These are phyloP conservation scores for Syngnathus floridae DNA, from an alignment of 2,113 vertebrate genomes.

Conservation along the genomic window DNA sequence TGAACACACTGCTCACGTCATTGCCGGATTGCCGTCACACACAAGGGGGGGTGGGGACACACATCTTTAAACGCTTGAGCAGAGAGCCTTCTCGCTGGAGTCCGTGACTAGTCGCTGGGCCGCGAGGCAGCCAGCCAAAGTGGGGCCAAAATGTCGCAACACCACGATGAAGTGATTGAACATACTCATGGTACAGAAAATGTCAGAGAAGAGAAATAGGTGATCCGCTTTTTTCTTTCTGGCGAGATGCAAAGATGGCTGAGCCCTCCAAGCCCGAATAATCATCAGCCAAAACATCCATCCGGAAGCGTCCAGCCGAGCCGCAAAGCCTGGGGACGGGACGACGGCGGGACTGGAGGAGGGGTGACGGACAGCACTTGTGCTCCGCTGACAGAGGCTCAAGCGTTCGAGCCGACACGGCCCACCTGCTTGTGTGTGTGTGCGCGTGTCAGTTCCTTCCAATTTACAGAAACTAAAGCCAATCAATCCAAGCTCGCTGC, in stretches of 20 bases:
- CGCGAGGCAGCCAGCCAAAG: too few relatives aligned
- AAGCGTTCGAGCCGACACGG: conserved; percentile 13
- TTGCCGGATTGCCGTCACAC: background rate
- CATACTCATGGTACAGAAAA: background rate
- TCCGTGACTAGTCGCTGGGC: too few relatives aligned
- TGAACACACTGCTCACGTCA: conserved; percentile 3
- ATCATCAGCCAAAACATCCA: background rate
- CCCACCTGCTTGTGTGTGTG: conserved; percentile 15
- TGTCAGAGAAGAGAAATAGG: background rate
- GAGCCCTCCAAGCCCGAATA: background rate
- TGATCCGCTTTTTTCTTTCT: background rate
- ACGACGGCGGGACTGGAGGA: conserved; percentile 7
- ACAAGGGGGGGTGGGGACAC: too few relatives aligned
- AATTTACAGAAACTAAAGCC: background rate
- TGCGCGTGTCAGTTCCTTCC: background rate
- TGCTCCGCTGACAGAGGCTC: conserved; percentile 22
- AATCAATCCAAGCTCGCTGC: background rate
- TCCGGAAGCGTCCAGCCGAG: conserved; percentile 9
- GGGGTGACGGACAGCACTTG: conserved; percentile 5
- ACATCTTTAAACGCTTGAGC: too few relatives aligned
- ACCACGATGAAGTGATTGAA: background rate
- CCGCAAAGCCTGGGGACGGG: background rate
- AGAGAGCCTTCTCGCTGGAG: too few relatives aligned
- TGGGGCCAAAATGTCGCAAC: too few relatives aligned
- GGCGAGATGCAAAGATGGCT: background rate